phyloP scores from a whole-genome alignment of 1,140 invertebrate genomes.

The Whitmania pigra region DNA sequence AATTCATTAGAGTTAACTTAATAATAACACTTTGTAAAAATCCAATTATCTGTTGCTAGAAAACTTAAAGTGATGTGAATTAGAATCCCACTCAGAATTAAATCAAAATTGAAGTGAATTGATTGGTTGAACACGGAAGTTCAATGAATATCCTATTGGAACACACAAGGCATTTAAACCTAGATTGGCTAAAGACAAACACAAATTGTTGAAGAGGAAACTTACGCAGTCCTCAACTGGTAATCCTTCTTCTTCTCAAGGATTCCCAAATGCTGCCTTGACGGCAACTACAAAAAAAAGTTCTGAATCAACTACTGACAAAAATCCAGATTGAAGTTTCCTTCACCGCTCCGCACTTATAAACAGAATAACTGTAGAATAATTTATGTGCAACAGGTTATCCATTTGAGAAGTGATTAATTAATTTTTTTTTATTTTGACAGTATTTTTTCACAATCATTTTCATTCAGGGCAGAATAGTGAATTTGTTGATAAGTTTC shows the following conservation, averaged over 20 bases:
- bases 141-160: too few relatives aligned
- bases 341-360: neutral
- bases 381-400: neutral
- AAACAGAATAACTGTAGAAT: neutral
- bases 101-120: neutral
- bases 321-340: neutral
- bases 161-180: too few relatives aligned
- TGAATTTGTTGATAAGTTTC: neutral
- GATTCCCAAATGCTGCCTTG: constrained; percentile 65
- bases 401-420: neutral
- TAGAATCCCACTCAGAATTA: neutral
- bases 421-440: neutral
- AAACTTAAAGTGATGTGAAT: neutral
- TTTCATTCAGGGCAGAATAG: neutral
- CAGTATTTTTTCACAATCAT: neutral
- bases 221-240: constrained; percentile 58
- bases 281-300: constrained; percentile 58
- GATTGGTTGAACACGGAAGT: too few relatives aligned
- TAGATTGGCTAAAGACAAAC: too few relatives aligned
- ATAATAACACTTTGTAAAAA: neutral
- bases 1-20: neutral
- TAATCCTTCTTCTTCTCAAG: constrained; percentile 96
- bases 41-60: neutral
- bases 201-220: constrained; percentile 2
- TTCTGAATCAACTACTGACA: neutral